Percentiles rank a stretch among this genome's conserved stretches.
phyloP scores from a whole-genome alignment of 35 echinoderm and acorn worm genomes.

The Lytechinus variegatus region DNA sequence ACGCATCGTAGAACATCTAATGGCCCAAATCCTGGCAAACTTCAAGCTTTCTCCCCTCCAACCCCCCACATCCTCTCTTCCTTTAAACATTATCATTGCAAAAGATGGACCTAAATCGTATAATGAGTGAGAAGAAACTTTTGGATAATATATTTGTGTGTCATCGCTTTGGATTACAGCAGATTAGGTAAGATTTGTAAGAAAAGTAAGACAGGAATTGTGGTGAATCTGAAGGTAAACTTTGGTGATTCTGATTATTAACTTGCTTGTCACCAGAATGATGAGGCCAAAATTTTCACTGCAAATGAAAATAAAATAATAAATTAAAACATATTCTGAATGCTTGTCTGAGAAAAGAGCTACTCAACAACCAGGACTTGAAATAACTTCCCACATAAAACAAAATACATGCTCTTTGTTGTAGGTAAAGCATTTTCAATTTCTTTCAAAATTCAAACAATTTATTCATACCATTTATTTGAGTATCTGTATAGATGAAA shows the following conservation, averaged over 20 bases:
- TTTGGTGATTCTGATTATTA: not conserved
- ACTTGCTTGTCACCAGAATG: not conserved
- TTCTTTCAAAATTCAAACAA: too few relatives aligned
- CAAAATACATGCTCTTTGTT: too few relatives aligned
- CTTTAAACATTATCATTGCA: not conserved
- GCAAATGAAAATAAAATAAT: not conserved
- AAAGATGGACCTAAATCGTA: not conserved
- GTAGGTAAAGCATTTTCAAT: too few relatives aligned
- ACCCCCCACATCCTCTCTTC: slow-evolving; percentile 9
- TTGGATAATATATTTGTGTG: slow-evolving; percentile 5
- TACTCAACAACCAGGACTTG: not conserved
- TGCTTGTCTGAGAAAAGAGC: not conserved
- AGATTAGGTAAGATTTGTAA: slow-evolving; percentile 5
- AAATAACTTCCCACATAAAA: too few relatives aligned
- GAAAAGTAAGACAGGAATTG: not conserved
- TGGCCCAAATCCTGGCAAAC: slow-evolving; percentile 30
- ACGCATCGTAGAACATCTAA: slow-evolving; percentile 13
- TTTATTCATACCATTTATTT: too few relatives aligned
- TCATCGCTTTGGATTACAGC: not conserved
- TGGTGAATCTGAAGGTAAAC: slow-evolving; percentile 2
- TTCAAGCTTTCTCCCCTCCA: slow-evolving; percentile 11
- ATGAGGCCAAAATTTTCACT: not conserved
- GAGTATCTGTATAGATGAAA: too few relatives aligned
- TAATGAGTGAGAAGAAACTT: not conserved
- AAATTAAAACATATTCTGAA: not conserved